Evolutionary conservation across 2,888 invertebrate species (phyloP).

Genomic region (Limnephilus rhombicus): DNA sequence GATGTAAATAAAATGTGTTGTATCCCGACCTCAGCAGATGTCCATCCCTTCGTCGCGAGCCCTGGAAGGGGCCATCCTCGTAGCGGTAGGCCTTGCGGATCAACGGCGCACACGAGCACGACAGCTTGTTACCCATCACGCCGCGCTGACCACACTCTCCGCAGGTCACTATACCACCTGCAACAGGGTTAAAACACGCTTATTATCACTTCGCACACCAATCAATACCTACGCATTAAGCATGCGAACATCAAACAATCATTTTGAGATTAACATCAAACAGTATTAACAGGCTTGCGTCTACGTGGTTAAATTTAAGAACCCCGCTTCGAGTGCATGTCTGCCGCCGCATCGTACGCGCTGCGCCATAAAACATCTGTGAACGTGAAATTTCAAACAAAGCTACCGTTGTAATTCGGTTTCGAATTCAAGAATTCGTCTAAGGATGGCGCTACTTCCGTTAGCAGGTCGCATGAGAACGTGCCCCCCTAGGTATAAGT

Average conservation of each 20-base stretch:
- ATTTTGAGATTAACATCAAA: not conserved
- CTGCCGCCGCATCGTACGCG: too few species aligned
- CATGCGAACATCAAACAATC: not conserved
- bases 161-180: constrained; percentile 79
- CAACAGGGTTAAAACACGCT: constrained; percentile 64
- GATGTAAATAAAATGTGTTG: not conserved
- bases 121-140: constrained; percentile 97
- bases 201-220: not conserved
- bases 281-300: too few species aligned
- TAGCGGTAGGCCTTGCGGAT: constrained; percentile 97
- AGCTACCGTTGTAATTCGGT: too few species aligned
- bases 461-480: too few species aligned
- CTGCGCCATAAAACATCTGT: too few species aligned
- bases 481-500: too few species aligned
- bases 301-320: too few species aligned
- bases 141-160: constrained; percentile 80
- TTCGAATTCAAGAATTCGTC: too few species aligned
- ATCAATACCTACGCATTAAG: not conserved
- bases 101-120: constrained; percentile 97
- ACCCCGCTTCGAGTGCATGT: too few species aligned
- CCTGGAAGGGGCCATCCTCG: constrained; percentile 97
- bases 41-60: constrained; percentile 89
- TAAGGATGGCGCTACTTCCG: too few species aligned
- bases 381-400: too few species aligned
- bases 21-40: constrained; percentile 89